Evolutionary conservation across 1,140 invertebrate genomes (phyloP).

Genomic region (Hylyphantes graminicola): DNA sequence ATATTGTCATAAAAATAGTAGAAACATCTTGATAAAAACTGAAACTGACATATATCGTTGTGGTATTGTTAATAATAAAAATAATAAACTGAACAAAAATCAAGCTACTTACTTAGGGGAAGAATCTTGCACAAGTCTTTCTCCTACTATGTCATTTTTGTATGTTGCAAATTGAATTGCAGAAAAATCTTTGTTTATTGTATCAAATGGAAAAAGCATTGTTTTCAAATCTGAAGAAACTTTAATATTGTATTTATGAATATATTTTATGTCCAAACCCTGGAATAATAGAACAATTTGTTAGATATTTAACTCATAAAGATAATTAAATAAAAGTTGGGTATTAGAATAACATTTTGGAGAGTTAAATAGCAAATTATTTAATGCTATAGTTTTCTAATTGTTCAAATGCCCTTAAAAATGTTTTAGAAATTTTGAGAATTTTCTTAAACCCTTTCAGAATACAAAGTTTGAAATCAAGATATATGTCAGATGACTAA

Average conservation of each 20-base stretch:
- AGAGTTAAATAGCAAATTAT: background rate
- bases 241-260: constrained; percentile 24
- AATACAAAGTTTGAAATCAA: no score
- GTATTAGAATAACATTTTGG: background rate
- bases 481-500: no score
- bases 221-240: constrained; percentile 20
- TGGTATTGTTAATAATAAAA: background rate
- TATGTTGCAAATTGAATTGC: background rate
- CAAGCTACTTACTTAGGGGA: background rate
- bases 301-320: background rate
- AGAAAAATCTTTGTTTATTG: constrained; percentile 3
- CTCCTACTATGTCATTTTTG: constrained; percentile 2
- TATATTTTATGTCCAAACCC: constrained; percentile 6
- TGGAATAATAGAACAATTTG: background rate
- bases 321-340: background rate
- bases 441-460: no score
- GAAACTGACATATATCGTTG: no score
- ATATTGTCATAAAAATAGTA: no score
- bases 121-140: background rate
- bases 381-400: background rate
- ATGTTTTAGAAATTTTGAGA: background rate
- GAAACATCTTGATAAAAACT: no score
- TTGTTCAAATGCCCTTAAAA: background rate
- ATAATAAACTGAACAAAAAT: background rate
- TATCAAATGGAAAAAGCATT: constrained; percentile 33